Conservation (phyloP, 2,113 vertebrate genomes). For the Lepus europaeus region DNA sequence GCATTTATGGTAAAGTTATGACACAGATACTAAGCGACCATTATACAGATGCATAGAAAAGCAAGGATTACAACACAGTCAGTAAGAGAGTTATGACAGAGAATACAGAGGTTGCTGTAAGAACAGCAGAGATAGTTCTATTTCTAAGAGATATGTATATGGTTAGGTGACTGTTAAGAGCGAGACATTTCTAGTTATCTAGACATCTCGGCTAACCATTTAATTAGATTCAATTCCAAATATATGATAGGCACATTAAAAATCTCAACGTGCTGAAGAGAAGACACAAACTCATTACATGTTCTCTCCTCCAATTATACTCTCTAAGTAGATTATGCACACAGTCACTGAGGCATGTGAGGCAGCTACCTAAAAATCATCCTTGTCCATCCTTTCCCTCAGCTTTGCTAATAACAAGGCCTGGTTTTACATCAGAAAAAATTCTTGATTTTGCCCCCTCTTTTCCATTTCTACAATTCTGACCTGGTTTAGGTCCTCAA, state of each 20-base stretch:
- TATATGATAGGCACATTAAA: not conserved
- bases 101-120: fast-evolving
- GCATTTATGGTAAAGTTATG: not conserved
- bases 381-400: not conserved
- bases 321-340: not conserved
- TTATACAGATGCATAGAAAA: not conserved
- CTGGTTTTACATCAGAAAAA: not conserved
- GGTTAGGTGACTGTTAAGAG: not conserved
- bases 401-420: not conserved
- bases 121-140: not conserved
- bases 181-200: not conserved
- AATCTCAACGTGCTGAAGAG: not conserved
- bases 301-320: not conserved
- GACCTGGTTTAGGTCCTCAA: not conserved
- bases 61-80: not conserved
- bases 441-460: not conserved
- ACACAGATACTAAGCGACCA: not conserved
- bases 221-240: slow-evolving; percentile 27
- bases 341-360: not conserved
- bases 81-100: not conserved
- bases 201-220: not conserved
- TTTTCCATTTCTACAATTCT: not conserved
- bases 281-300: slow-evolving; percentile 15
- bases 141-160: not conserved
- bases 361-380: not conserved